Conservation (phyloP, 2,113 vertebrate genomes). For the Vireo altiloquus region DNA sequence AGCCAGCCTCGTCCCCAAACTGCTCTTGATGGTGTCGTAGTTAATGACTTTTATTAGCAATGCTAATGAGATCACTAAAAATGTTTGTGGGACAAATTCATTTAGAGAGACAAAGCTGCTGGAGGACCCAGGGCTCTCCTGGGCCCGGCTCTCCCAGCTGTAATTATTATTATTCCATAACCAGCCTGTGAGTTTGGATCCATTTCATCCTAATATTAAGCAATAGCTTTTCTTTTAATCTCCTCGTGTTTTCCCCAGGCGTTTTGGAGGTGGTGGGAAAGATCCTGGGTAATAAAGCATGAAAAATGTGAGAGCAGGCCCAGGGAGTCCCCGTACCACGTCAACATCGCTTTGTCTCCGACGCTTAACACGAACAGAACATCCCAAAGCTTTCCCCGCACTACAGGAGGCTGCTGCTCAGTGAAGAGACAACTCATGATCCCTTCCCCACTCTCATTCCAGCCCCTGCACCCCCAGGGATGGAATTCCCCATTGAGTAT, state of each 20-base stretch:
- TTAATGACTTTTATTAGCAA: not conserved
- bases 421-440: not conserved
- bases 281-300: not conserved
- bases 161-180: conserved; percentile 8
- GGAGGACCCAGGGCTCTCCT: not conserved
- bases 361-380: not conserved
- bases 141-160: not conserved
- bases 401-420: not conserved
- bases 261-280: not conserved
- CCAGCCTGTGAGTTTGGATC: not conserved
- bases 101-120: not conserved
- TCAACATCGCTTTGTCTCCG: not conserved
- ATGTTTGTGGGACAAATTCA: not conserved
- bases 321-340: not conserved
- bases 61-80: not conserved
- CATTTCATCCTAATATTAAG: conserved; percentile 20
- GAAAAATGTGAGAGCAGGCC: not conserved
- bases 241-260: not conserved
- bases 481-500: fast-evolving
- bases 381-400: not conserved
- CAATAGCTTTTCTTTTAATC: conserved; percentile 32
- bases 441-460: not conserved
- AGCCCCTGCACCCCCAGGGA: not conserved
- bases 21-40: not conserved
- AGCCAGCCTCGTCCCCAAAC: not conserved